These are phyloP conservation scores for Urosaurus nigricauda DNA, from an alignment of 2,797 vertebrate species.

Conservation along the genomic window DNA sequence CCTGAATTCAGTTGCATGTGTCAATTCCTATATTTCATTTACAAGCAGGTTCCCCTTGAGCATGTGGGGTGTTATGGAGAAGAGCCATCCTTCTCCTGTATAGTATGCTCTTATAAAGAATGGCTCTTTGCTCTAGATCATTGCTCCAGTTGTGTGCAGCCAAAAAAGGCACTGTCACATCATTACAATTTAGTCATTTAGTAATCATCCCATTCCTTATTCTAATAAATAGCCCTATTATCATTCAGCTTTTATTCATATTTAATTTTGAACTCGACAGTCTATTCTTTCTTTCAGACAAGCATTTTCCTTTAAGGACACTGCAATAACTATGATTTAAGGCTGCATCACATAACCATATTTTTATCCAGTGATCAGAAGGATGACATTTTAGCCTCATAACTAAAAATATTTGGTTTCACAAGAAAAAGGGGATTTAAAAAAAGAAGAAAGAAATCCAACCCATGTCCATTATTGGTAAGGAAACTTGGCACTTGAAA, in stretches of 20 bases:
- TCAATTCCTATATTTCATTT: neutral
- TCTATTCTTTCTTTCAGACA: neutral
- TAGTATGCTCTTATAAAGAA: neutral
- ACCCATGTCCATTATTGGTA: neutral
- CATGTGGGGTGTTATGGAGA: neutral
- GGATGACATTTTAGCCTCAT: neutral
- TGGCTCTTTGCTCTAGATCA: neutral
- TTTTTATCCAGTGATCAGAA: neutral
- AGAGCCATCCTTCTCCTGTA: neutral
- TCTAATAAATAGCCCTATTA: constrained; percentile 13
- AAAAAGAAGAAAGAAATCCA: neutral
- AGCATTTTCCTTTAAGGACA: neutral
- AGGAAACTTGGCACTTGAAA: neutral
- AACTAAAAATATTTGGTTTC: neutral
- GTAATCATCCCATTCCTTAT: constrained; percentile 4
- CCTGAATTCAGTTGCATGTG: neutral
- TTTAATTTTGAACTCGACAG: constrained; percentile 3
- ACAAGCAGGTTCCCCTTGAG: neutral
- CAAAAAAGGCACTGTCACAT: neutral
- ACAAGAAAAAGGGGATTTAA: neutral
- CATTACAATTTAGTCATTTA: constrained; percentile 8
- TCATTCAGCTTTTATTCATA: neutral
- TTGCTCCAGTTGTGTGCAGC: neutral
- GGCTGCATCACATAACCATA: neutral
- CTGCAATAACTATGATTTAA: constrained; percentile 13